These are phyloP conservation scores for Baronia brevicornis DNA, from an alignment of 2,888 invertebrate species.

Conservation along the genomic window DNA sequence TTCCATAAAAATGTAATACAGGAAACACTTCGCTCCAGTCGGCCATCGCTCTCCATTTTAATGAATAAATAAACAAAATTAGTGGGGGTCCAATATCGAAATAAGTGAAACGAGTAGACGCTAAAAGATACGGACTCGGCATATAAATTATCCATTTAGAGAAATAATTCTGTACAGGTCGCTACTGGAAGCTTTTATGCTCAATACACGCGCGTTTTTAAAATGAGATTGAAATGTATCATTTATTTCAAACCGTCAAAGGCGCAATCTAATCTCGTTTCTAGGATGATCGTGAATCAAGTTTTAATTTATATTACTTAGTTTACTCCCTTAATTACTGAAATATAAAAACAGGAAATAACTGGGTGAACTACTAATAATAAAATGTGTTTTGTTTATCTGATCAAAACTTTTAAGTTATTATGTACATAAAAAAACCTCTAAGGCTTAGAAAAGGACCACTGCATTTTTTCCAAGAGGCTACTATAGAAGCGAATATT, in stretches of 20 bases:
- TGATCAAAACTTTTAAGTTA: no score
- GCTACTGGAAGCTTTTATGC: conserved; percentile 34
- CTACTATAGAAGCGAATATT: no score
- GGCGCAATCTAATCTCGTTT: not conserved
- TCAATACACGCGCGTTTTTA: conserved; percentile 35
- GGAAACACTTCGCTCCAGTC: conserved; percentile 43
- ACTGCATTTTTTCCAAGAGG: no score
- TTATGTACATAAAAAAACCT: no score
- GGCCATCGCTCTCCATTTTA: conserved; percentile 63
- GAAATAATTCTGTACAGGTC: conserved; percentile 14
- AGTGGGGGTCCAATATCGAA: conserved; percentile 64
- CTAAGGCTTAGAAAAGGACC: no score
- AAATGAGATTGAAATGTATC: conserved; percentile 17
- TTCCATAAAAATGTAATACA: conserved; percentile 61
- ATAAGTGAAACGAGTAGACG: conserved; percentile 62
- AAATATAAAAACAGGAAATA: no score
- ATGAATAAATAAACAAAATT: conserved; percentile 73
- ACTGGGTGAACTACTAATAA: no score
- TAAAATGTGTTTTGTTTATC: no score
- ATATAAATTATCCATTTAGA: conserved; percentile 46
- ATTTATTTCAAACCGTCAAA: conserved; percentile 9
- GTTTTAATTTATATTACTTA: not conserved
- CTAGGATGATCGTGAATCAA: not conserved
- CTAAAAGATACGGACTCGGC: conserved; percentile 50
- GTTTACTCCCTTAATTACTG: no score